A percentile compares a stretch with the other conserved stretches of the same genome.
These are phyloP conservation scores for Cyrtonyx montezumae DNA, from an alignment of 2,113 vertebrate genomes.

Conservation along the genomic window DNA sequence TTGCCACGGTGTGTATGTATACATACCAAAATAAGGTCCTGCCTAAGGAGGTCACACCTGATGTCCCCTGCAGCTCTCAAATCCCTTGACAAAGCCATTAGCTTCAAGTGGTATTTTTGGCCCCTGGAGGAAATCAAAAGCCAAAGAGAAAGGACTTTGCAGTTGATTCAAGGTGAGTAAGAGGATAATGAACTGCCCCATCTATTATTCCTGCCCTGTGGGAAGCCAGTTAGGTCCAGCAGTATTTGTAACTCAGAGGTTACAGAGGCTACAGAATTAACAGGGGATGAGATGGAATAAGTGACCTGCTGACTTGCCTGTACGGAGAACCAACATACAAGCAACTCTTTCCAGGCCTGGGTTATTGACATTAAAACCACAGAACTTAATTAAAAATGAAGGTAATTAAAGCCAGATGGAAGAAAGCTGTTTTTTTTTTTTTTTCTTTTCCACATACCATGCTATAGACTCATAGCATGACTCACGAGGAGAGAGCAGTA, in stretches of 20 bases:
- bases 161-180: neutral
- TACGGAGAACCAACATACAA: neutral
- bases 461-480: neutral
- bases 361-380: conserved; percentile 34
- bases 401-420: conserved; percentile 49
- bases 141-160: neutral
- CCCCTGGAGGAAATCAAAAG: neutral
- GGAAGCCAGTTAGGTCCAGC: neutral
- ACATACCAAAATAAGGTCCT: neutral
- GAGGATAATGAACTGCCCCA: neutral
- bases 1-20: rapidly evolving
- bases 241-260: neutral
- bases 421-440: neutral
- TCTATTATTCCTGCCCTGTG: neutral
- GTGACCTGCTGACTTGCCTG: neutral
- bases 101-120: neutral
- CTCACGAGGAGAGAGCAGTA: neutral
- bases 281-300: neutral
- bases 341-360: neutral
- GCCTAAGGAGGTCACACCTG: neutral
- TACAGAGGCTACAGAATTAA: neutral
- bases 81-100: neutral
- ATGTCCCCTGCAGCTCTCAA: neutral
- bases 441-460: neutral
- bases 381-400: conserved; percentile 42